Conservation (phyloP, 2,797 vertebrate species). For the Rallus crepitans region DNA sequence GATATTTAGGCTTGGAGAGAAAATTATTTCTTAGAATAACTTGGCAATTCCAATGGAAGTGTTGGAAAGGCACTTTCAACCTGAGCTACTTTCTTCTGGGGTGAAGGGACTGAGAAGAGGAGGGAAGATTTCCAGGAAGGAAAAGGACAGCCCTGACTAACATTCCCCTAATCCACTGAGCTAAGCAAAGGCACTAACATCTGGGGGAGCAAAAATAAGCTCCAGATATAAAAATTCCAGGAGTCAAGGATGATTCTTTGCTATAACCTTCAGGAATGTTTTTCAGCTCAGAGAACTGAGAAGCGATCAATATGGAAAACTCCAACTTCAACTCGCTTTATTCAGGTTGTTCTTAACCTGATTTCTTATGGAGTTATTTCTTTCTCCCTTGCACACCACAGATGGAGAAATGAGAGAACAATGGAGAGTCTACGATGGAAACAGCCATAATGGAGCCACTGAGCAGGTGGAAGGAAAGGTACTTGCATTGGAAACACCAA, state of each 20-base stretch:
- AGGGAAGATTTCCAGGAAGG: accelerated
- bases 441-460: accelerated
- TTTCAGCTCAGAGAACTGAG: background rate
- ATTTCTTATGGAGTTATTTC: background rate
- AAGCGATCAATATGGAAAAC: accelerated
- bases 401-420: background rate
- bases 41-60: background rate
- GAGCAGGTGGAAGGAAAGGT: background rate
- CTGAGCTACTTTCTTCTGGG: accelerated
- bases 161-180: background rate
- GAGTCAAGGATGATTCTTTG: background rate
- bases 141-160: background rate
- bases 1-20: background rate
- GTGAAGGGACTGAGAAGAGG: background rate
- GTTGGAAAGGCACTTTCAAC: background rate
- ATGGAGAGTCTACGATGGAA: accelerated
- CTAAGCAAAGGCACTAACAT: background rate
- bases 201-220: background rate
- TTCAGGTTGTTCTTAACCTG: background rate
- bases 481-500: no score
- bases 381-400: accelerated
- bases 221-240: accelerated
- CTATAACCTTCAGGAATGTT: background rate
- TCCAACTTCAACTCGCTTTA: background rate
- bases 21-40: background rate